These are phyloP conservation scores for Prunella fulvescens DNA, from an alignment of 2,113 vertebrate genomes.

Conservation along the genomic window DNA sequence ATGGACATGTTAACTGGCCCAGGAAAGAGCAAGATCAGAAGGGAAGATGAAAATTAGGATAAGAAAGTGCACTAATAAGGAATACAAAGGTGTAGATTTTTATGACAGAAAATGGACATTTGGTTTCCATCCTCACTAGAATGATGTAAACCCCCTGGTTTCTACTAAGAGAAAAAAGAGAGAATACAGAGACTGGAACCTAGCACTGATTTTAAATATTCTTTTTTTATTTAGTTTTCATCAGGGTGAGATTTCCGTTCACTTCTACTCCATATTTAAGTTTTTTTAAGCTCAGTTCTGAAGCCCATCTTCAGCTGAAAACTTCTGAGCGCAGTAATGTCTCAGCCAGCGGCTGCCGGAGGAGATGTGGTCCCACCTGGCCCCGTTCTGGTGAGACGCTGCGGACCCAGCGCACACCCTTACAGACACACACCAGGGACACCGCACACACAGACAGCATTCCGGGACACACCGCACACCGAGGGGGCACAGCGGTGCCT, in stretches of 20 bases:
- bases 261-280: background rate
- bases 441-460: too few species aligned
- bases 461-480: background rate
- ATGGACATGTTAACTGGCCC: accelerated
- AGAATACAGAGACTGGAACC: background rate
- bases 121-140: background rate
- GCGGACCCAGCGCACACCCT: too few species aligned
- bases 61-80: background rate
- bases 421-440: too few species aligned
- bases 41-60: background rate
- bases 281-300: background rate
- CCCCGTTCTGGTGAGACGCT: too few species aligned
- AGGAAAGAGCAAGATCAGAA: background rate
- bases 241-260: accelerated
- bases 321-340: accelerated
- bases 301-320: background rate
- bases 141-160: accelerated
- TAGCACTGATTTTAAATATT: background rate
- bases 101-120: background rate
- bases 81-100: background rate
- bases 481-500: accelerated
- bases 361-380: accelerated
- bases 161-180: background rate
- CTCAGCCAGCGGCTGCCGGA: background rate
- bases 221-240: background rate